A percentile compares a stretch with the other conserved stretches of the same genome.
Conservation (phyloP, 2,113 vertebrate species). For the Callipepla californica region DNA sequence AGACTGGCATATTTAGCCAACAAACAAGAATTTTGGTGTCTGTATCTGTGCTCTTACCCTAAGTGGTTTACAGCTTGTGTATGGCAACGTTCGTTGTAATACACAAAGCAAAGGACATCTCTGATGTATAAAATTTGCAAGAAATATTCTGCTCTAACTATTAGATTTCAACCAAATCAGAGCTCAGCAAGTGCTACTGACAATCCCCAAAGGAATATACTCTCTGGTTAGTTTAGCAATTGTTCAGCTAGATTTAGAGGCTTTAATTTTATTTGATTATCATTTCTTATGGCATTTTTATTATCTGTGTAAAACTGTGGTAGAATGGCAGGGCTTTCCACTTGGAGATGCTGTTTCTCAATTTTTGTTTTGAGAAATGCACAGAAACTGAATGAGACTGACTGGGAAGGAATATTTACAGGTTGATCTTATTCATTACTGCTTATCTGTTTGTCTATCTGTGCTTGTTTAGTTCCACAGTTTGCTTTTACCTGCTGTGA, state of each 20-base stretch:
- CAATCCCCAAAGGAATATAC: neutral
- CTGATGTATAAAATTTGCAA: neutral
- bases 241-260: slow-evolving; percentile 4
- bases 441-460: neutral
- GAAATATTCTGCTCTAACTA: neutral
- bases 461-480: neutral
- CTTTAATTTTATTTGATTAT: slow-evolving; percentile 14
- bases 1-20: neutral
- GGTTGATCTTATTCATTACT: neutral
- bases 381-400: neutral
- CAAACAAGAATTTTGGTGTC: neutral
- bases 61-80: neutral
- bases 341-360: slow-evolving; percentile 65
- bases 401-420: neutral
- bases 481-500: neutral
- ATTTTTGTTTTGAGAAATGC: neutral
- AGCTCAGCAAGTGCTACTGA: neutral
- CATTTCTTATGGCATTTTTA: neutral
- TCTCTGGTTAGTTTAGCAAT: slow-evolving; percentile 39
- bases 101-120: neutral
- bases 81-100: neutral
- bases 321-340: neutral
- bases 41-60: neutral
- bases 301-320: neutral
- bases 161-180: neutral